Base-by-base conservation (phyloP, 2,888 invertebrate genomes). In the Drosophila ochracea region DNA sequence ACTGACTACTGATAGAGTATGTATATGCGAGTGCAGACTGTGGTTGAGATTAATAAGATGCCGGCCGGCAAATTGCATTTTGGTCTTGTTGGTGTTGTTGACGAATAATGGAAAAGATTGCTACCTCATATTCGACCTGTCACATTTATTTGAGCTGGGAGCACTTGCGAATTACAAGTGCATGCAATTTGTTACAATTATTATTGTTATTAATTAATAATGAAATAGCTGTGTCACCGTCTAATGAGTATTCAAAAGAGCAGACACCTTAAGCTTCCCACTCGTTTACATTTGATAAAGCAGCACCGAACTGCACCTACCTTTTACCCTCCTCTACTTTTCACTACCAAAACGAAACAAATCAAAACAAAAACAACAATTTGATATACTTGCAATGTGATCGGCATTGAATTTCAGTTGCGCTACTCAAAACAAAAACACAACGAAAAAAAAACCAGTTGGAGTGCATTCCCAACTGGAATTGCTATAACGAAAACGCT, bases 21-120 rank as follows among this genome's bases (percentile, higher is more conserved):
- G 19, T 43, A 21, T 64, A 39, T 31, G 28, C 28, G 39, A 11
- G 16, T 16, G 25, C 31, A 33, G 31, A 49, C 16, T 63, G 49
- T 31, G 52, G 13, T 53, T 49, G 53, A 28, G 43, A 35, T 59
- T 47, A 49, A 49, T 31, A 37, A 47, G 10, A 43, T 52, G 70
- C 74, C 78, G 78, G 76, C 78, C 60, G 69, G 74, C 58, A 60
- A 58, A 62, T 53, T 37, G 33, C 21, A 52, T 47, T 62, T 47
- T 21, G 21, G 7, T 52, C 31, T 9, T 35, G n/a, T 4, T 35
- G 35, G 13, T n/a, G 13, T 30, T 47, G n/a, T 49, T 41, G 52
- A 25, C 33, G 21, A 54, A 52, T n/a, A 21, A 5, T 43, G 21
- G 43, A 21, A 21, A 21, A 21, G 21, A 21, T 6, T 7, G 47